Evolutionary conservation across 23 tunicate genomes (phyloP), one percentile per base, ranked within the genome.

Genomic region (Diplosoma virens): DNA sequence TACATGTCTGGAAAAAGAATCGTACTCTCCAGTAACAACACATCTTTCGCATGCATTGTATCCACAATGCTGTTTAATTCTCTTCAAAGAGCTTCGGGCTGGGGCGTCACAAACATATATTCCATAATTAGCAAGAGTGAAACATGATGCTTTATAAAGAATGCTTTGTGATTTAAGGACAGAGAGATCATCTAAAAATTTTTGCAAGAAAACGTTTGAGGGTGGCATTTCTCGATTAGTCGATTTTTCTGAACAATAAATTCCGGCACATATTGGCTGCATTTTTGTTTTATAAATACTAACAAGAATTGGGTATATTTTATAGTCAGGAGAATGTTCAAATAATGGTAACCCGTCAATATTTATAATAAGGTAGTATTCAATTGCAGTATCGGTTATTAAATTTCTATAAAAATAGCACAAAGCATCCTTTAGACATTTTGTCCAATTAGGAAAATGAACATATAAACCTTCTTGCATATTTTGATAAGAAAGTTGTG

Each of bases 321-420:
- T 82, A 65, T 25, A 74, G 30, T 82, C 74, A 0, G 87, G 87
- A 1, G 87, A 74, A 11, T 46, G 74, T 0, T 74, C 65, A 47
- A 82, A 82, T 31, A 82, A 34, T 47, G 87, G 87, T 20, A 82
- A 56, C 1, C 87, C 80, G 75, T 82, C 87, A 46, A 82, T 75
- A 33, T 82, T 82, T 0, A 82, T 50, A 5, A 82, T 2, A 11
- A 82, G 58, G 48, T 33, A 23, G 35, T 63, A 82, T n/a, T 28
- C 32, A 5, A 55, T 46, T 4, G 7, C 68, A 1, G 23, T 32
- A 33, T 21, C 34, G 30, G 21, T 25, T 5, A n/a, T 1, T 31
- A 17, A 66, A 33, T 1, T 17, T n/a, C 17, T 27, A 11, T 41
- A 14, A 7, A 36, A 9, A 22, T 65, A 37, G 0, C 3, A n/a